Evolutionary conservation across 2,888 invertebrate species (phyloP), one percentile per base, ranked within the genome.

Genomic region (Leptopterna dolabrata): DNA sequence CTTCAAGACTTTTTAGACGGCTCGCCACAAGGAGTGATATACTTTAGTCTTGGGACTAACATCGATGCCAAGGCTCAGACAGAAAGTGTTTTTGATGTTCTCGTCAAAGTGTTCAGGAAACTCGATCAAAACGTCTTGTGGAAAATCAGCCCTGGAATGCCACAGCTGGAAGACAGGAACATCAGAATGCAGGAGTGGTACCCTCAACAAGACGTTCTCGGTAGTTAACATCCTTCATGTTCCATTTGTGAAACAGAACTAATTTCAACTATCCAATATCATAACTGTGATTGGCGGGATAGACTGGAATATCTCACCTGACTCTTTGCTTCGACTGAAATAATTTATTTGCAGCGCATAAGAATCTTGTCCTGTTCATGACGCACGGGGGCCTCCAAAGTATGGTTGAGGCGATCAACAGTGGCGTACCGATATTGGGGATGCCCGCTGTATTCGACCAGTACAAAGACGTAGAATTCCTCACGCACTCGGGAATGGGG

Each of bases 41-140:
- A 95, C 91, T 95, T 97, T 19, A 96, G 96, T 51, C 96, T 97
- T 96, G 97, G 97, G 0, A 96, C 96, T 0, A 96, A 96, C 0
- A 96, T 97, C 0, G 94, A 95, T 89, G 95, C 96, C 0, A 43
- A 70, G 16, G 94, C 95, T 24, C 96, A 96, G 95, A 96, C 96
- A 0, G 94, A 95, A 73, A 93, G 95, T 0, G 94, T 95, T 86
- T 93, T 93, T 43, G 76, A 85, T 47, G 51, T 30, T 11, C 93
- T 97, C 82, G 94, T 95, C 27, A 93, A 94, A 47, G 96, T 96
- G 0, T 94, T 97, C 90, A 94, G 95, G 0, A 94, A 95, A 36
- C 92, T 97, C 55, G 96, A 96, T 0, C 96, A 96, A 91, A 93
- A 95, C 89, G 95, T 97, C 19, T 92, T 97, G 0, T 97, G 96